phyloP scores from a whole-genome alignment of 2,888 invertebrate genomes.

The Bombyx huttoni region DNA sequence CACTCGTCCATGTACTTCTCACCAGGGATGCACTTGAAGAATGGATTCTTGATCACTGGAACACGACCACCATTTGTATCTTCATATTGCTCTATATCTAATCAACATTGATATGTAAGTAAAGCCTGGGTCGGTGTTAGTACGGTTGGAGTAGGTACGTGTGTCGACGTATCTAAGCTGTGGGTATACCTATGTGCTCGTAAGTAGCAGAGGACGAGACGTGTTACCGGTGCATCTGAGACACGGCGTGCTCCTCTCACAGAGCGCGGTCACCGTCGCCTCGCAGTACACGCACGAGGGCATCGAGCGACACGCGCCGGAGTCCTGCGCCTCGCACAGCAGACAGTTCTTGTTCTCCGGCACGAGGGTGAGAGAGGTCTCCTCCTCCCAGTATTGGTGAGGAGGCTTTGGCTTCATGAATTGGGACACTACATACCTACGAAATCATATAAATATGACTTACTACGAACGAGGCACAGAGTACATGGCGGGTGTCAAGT shows the following conservation, averaged over 20 bases:
- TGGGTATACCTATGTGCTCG: too few relatives aligned
- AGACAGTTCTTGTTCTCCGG: constrained; percentile 61
- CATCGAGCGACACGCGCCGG: constrained; percentile 56
- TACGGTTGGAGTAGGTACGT: too few relatives aligned
- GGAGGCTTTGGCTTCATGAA: constrained; percentile 56
- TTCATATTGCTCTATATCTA: too few relatives aligned
- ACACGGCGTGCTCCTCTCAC: constrained; percentile 54
- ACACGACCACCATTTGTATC: not conserved
- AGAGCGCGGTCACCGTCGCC: constrained; percentile 54
- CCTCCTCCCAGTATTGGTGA: constrained; percentile 62
- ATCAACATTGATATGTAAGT: too few relatives aligned
- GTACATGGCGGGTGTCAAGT: too few relatives aligned
- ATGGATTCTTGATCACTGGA: constrained; percentile 62
- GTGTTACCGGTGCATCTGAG: constrained; percentile 47
- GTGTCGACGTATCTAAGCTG: too few relatives aligned
- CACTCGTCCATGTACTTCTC: constrained; percentile 71
- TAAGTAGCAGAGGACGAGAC: too few relatives aligned
- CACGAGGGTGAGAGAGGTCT: constrained; percentile 41
- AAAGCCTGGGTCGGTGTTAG: too few relatives aligned
- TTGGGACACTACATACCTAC: constrained; percentile 54
- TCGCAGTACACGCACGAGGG: constrained; percentile 62
- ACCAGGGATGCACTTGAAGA: constrained; percentile 63
- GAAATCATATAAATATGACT: too few relatives aligned
- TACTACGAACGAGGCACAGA: too few relatives aligned
- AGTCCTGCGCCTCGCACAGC: constrained; percentile 53